These are phyloP conservation scores for Corvus moneduloides DNA, from an alignment of 2,113 vertebrate species.

Conservation along the genomic window DNA sequence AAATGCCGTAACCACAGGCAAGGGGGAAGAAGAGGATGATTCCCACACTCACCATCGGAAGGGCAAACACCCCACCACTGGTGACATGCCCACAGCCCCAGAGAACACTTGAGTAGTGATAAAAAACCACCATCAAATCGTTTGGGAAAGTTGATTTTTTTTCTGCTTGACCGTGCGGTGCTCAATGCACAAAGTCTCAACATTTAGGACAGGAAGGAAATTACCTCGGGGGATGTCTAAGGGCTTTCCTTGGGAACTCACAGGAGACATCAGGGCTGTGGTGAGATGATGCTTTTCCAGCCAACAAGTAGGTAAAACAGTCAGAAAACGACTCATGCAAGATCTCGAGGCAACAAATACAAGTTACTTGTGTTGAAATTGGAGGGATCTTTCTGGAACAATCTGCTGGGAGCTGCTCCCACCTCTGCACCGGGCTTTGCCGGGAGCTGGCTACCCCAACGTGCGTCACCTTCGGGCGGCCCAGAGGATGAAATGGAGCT, in stretches of 20 bases:
- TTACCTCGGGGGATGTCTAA: neutral
- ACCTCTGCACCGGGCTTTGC: neutral
- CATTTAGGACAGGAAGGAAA: neutral
- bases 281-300: neutral
- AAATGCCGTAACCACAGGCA: constrained; percentile 68
- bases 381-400: neutral
- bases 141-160: neutral
- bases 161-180: rapidly evolving
- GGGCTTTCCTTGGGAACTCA: neutral
- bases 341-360: rapidly evolving
- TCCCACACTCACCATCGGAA: rapidly evolving
- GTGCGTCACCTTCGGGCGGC: neutral
- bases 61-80: rapidly evolving
- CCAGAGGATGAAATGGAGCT: constrained; percentile 21
- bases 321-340: rapidly evolving
- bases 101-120: rapidly evolving
- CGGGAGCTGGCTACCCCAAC: neutral
- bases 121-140: rapidly evolving
- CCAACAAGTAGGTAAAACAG: neutral
- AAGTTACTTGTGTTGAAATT: rapidly evolving
- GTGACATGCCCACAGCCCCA: neutral
- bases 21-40: neutral
- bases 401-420: neutral
- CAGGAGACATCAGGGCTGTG: neutral
- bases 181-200: neutral